phyloP scores from a whole-genome alignment of 2,888 invertebrate species.

The Himalopsyche kuldschensis region DNA sequence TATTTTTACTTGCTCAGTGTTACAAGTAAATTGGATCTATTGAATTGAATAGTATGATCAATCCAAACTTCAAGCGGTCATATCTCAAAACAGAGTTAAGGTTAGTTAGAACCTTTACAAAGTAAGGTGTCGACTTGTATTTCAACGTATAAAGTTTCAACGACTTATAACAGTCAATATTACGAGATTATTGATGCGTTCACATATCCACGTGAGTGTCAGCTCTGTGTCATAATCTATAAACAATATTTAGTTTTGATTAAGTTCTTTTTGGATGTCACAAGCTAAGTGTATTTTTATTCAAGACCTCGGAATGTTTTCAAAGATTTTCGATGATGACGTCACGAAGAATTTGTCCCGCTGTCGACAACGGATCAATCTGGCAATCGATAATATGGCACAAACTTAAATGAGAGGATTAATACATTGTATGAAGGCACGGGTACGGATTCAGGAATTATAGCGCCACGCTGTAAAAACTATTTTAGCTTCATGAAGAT shows the following conservation, averaged over 20 bases:
- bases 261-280: background rate
- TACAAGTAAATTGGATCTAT: too few relatives aligned
- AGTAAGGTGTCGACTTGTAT: too few relatives aligned
- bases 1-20: too few relatives aligned
- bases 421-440: background rate
- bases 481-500: too few relatives aligned
- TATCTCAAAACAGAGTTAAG: too few relatives aligned
- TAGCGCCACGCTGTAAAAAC: too few relatives aligned
- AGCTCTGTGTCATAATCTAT: background rate
- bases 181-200: too few relatives aligned
- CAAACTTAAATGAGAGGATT: background rate
- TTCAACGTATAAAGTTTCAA: too few relatives aligned
- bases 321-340: background rate
- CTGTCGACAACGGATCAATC: background rate
- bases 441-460: background rate
- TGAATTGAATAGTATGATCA: too few relatives aligned
- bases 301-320: background rate
- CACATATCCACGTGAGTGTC: background rate
- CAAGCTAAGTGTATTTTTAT: background rate
- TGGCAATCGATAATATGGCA: background rate
- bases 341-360: background rate
- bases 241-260: background rate
- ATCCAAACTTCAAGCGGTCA: too few relatives aligned
- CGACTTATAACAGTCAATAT: too few relatives aligned
- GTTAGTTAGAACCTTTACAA: too few relatives aligned